Conservation (phyloP, 2,797 vertebrate genomes). For the Mustela erminea region DNA sequence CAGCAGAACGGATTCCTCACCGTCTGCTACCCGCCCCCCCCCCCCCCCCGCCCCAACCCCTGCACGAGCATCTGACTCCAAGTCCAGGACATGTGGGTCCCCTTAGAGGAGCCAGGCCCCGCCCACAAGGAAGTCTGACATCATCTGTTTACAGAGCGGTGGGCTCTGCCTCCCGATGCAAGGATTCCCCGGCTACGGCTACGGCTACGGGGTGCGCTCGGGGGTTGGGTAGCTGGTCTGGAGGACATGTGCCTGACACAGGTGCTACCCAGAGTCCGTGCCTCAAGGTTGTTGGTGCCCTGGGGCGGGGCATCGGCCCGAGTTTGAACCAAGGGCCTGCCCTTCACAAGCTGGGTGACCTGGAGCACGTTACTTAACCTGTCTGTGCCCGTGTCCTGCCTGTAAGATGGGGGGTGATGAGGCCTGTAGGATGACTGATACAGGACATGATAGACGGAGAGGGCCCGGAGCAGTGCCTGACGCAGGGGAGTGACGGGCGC, state of each 20-base stretch:
- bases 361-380: neutral
- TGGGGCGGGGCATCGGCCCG: neutral
- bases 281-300: rapidly evolving
- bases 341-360: neutral
- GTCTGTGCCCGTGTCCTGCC: neutral
- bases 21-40: neutral
- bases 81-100: rapidly evolving
- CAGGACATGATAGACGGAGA: no score
- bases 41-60: no score
- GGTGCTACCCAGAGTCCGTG: neutral
- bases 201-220: rapidly evolving
- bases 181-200: neutral
- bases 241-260: rapidly evolving
- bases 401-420: neutral
- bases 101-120: neutral
- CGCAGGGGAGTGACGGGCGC: rapidly evolving
- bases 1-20: neutral
- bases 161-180: neutral
- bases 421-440: neutral
- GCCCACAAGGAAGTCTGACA: neutral
- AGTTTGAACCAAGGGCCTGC: neutral
- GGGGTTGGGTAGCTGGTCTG: rapidly evolving
- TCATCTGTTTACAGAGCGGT: neutral
- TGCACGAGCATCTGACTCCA: neutral
- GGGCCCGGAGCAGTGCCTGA: neutral